A percentile compares a stretch with the other conserved stretches of the same genome.
phyloP scores from a whole-genome alignment of 37 sponge, comb jelly and placozoan species.

The Amphimedon queenslandica region DNA sequence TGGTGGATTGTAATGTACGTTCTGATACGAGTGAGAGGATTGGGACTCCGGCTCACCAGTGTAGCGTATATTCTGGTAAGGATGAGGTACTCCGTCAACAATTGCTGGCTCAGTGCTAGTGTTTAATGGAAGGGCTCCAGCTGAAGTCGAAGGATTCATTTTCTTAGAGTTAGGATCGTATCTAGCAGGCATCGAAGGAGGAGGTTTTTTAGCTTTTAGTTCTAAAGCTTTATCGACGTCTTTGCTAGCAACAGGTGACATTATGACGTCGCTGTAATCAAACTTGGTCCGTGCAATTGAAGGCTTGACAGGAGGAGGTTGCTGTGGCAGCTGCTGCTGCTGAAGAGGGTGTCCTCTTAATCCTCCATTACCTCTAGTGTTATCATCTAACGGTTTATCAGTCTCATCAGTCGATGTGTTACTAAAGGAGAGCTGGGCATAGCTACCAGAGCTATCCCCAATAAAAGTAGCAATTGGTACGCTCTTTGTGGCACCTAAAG shows the following conservation, averaged over 20 bases:
- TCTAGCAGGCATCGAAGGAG: neutral
- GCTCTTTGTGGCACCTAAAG: too few species aligned
- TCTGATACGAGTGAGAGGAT: neutral
- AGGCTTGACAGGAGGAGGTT: neutral
- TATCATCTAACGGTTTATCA: neutral
- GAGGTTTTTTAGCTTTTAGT: neutral
- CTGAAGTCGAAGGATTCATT: neutral
- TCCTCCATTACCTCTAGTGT: neutral
- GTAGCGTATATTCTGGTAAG: neutral
- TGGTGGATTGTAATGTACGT: neutral
- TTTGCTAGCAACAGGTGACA: neutral
- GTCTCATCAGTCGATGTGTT: neutral
- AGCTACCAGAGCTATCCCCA: too few species aligned
- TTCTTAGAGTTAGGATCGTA: neutral
- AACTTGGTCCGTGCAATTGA: neutral
- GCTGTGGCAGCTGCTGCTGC: neutral
- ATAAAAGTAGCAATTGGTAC: too few species aligned
- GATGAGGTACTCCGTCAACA: neutral
- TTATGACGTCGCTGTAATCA: neutral
- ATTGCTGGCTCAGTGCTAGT: neutral
- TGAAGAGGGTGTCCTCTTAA: neutral
- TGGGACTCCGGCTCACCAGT: neutral
- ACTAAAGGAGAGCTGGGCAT: neutral
- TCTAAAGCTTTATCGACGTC: constrained; percentile 8
- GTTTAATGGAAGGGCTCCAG: neutral